Base-by-base conservation (phyloP, 2,888 invertebrate species). In the Petrophora chlorosata region DNA sequence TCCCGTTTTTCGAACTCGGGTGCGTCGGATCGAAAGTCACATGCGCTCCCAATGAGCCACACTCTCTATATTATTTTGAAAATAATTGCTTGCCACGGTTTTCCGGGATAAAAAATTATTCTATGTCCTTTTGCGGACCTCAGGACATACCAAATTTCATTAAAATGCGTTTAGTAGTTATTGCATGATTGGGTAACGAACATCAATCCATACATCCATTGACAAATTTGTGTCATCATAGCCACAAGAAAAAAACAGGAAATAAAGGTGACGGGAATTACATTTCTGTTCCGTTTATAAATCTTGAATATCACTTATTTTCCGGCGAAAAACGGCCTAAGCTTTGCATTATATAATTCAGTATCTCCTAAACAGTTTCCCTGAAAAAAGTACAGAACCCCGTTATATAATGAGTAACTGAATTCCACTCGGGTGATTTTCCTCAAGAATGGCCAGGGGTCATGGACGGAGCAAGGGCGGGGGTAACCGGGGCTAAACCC, bases 361-460 rank as follows among this genome's bases (percentile, higher is more conserved):
- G 49, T 43, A 43, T 28, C 39, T 23, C 5, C 29, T 12, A 43
- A 50, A 44, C 39, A 23, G 33, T 42, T 19, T 9, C n/a, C 9
- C 26, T 15, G 19, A 15, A 34, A 32, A 48, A 50, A 50, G 43
- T 39, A 50, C 34, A 33, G 38, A 39, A 29, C 43, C 9, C 42
- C 29, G 34, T 50, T 50, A 50, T 44, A 39, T 44, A 50, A 50
- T 50, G 49, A 29, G 49, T 50, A 50, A 50, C 49, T 50, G 49
- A 50, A 43, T 50, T 50, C 35, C 43, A 39, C 23, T 12, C 32
- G 33, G 39, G 38, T 28, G 34, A 43, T 50, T 50, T 50, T 50
- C 49, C 39, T 43, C 38, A 16, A 43, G 38, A 36, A 35, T 23
- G 25, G 30, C 14, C 13, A 29, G 35, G 33, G 30, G 17, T 26